Percentiles rank a stretch among this genome's conserved stretches.
Conservation (phyloP, 2,888 invertebrate genomes). For the Loripinus fragilis region DNA sequence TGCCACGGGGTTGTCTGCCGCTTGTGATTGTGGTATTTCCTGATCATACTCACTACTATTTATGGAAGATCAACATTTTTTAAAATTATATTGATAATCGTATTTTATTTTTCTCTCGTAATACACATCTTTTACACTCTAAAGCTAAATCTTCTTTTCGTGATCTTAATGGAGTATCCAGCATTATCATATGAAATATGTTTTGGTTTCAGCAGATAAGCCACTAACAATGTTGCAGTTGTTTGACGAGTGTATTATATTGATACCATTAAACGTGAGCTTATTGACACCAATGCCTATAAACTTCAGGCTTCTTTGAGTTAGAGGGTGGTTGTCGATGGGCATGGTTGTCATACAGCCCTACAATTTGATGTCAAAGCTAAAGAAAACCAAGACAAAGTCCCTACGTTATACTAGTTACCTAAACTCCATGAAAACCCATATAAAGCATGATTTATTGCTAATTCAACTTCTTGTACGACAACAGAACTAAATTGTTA, state of each 20-base stretch:
- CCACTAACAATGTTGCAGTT: too few species aligned
- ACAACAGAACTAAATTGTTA: conserved; percentile 5
- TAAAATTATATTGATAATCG: too few species aligned
- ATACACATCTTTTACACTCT: too few species aligned
- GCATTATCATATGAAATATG: too few species aligned
- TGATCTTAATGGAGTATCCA: too few species aligned
- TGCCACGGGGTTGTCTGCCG: too few species aligned
- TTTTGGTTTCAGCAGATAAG: too few species aligned
- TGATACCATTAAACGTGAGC: neutral
- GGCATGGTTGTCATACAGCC: neutral
- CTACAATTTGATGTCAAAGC: neutral
- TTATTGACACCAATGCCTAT: neutral
- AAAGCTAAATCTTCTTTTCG: too few species aligned
- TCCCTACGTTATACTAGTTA: neutral
- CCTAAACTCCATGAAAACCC: conserved; percentile 7
- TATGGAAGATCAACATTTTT: too few species aligned
- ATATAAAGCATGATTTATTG: neutral
- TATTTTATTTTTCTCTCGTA: too few species aligned
- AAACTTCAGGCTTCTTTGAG: neutral
- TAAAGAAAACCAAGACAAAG: neutral
- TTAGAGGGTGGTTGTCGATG: neutral
- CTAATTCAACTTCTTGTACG: neutral
- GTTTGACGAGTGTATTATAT: neutral
- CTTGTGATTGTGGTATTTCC: too few species aligned
- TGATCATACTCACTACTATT: too few species aligned